Percentiles rank a stretch among this genome's conserved stretches.
phyloP scores from a whole-genome alignment of 2,113 vertebrate species.

The Pan troglodytes region DNA sequence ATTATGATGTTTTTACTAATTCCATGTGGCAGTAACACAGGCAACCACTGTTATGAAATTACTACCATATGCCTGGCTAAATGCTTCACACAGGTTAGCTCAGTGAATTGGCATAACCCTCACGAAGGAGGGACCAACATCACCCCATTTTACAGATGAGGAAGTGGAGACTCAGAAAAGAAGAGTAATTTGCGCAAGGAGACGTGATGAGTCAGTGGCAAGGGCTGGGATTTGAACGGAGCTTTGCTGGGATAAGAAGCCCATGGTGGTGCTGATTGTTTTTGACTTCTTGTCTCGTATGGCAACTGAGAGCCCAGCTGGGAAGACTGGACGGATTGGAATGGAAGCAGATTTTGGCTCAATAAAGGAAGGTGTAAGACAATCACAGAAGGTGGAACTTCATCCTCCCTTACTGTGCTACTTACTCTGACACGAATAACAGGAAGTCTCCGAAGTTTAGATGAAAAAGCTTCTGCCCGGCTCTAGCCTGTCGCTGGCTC shows the following conservation, averaged over 20 bases:
- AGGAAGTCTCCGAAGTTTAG: background rate
- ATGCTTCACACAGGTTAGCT: background rate
- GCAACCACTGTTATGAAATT: background rate
- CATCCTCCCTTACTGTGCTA: accelerated
- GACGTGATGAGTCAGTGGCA: background rate
- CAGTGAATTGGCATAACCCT: background rate
- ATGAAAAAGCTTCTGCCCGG: background rate
- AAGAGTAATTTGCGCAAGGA: accelerated
- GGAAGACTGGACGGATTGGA: background rate
- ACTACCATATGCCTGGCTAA: background rate
- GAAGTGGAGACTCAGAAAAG: background rate
- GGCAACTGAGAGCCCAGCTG: accelerated
- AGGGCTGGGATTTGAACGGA: background rate
- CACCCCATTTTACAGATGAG: background rate
- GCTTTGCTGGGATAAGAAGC: background rate
- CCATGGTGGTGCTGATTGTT: accelerated
- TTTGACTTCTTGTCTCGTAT: background rate
- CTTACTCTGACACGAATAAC: accelerated
- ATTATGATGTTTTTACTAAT: background rate
- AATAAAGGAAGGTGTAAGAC: background rate
- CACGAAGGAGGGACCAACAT: background rate
- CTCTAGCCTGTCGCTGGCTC: background rate
- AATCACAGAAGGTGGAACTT: background rate
- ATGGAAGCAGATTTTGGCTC: background rate
- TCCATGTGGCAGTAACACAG: no score